Evolutionary conservation across 2,113 vertebrate genomes (phyloP).

Genomic region (Seriola rivoliana): DNA sequence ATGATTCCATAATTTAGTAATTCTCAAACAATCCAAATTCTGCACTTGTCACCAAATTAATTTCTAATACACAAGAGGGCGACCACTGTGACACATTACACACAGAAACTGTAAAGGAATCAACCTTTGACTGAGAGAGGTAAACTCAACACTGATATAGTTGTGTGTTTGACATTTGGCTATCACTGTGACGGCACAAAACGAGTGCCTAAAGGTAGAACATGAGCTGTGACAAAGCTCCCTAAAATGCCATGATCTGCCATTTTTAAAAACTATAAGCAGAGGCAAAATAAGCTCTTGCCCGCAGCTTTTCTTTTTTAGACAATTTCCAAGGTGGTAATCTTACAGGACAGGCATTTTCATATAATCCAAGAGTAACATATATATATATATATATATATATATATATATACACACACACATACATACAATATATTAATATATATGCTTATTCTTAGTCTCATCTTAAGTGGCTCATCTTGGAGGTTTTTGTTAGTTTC

Average conservation of each 20-base stretch:
- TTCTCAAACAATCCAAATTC: conserved; percentile 6
- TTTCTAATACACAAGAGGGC: background rate
- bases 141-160: conserved; percentile 16
- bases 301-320: background rate
- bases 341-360: too few relatives aligned
- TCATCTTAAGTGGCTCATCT: too few relatives aligned
- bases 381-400: too few relatives aligned
- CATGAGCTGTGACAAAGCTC: conserved; percentile 39
- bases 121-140: conserved; percentile 14
- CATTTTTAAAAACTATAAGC: conserved; percentile 1
- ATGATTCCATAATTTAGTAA: background rate
- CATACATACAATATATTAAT: too few relatives aligned
- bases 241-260: background rate
- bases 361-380: too few relatives aligned
- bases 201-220: conserved; percentile 38
- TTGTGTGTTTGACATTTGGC: conserved; percentile 25
- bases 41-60: conserved; percentile 7
- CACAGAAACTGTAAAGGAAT: conserved; percentile 25
- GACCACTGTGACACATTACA: background rate
- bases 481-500: too few relatives aligned
- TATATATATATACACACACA: too few relatives aligned
- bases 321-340: background rate
- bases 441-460: too few relatives aligned
- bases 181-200: conserved; percentile 30
- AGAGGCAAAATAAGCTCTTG: background rate